Conservation (phyloP, 2,113 vertebrate species). For the Sorex fumeus region DNA sequence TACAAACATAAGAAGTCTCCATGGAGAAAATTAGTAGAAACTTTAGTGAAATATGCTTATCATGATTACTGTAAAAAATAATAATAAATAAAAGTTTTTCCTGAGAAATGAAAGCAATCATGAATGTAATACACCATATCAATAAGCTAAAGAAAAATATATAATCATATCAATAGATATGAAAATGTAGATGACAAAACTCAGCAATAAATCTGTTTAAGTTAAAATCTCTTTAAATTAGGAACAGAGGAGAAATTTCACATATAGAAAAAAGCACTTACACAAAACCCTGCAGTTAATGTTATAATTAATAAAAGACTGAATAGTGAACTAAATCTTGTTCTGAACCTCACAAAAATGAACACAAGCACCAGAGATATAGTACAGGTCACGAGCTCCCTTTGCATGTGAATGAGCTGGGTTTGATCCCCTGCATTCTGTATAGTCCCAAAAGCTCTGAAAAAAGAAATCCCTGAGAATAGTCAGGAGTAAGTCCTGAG, state of each 20-base stretch:
- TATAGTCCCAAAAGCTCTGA: no score
- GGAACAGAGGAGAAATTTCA: not conserved
- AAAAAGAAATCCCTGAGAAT: not conserved
- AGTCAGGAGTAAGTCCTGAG: no score
- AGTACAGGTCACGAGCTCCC: no score
- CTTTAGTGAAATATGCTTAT: not conserved
- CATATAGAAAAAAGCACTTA: not conserved
- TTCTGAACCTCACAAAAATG: no score
- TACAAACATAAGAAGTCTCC: not conserved
- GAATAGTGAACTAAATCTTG: not conserved
- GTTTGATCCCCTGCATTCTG: no score
- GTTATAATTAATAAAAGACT: not conserved
- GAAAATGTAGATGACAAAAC: conserved; percentile 52
- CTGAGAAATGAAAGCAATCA: conserved; percentile 10
- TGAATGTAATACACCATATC: not conserved
- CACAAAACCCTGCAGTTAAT: not conserved
- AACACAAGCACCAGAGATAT: no score
- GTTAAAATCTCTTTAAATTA: not conserved
- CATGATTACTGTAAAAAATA: not conserved
- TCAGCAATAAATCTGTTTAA: not conserved
- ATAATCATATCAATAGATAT: not conserved
- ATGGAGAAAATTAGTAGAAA: not conserved
- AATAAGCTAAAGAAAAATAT: conserved; percentile 14
- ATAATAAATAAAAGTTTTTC: not conserved
- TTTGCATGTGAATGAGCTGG: no score